phyloP scores from a whole-genome alignment of 2,888 invertebrate genomes.

The Bimastos eiseni region DNA sequence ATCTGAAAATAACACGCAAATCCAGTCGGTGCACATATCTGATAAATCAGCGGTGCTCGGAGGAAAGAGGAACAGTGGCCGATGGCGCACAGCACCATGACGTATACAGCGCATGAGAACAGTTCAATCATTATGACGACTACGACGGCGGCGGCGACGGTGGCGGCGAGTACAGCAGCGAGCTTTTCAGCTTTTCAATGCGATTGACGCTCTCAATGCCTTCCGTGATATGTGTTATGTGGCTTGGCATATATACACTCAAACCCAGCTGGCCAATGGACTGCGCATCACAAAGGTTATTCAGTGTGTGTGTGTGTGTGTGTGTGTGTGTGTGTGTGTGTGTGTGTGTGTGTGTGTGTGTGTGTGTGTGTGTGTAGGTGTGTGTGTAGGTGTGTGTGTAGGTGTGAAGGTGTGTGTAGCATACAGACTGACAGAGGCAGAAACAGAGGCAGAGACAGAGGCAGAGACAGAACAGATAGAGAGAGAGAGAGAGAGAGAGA shows the following conservation, averaged over 20 bases:
- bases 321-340: background rate
- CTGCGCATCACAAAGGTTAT: background rate
- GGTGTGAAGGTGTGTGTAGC: no score
- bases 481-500: background rate
- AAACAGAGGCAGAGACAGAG: background rate
- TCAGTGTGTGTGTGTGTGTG: background rate
- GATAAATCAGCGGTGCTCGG: background rate
- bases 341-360: no score
- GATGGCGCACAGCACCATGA: no score
- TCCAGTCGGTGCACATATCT: background rate
- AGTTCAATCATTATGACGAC: background rate
- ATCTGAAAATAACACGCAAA: slow-evolving; percentile 18
- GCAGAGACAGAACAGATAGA: background rate
- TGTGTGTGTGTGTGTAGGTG: background rate
- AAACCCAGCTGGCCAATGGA: background rate
- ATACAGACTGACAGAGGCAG: background rate
- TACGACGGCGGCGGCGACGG: no score
- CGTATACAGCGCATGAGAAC: background rate
- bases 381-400: background rate
- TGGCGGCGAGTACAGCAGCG: no score
- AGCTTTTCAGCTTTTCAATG: background rate
- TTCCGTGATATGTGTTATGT: background rate
- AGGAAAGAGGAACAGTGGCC: background rate
- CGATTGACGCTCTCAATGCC: background rate
- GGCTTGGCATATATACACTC: background rate